phyloP scores from a whole-genome alignment of 2,888 invertebrate species.

The Xylophagus ater region DNA sequence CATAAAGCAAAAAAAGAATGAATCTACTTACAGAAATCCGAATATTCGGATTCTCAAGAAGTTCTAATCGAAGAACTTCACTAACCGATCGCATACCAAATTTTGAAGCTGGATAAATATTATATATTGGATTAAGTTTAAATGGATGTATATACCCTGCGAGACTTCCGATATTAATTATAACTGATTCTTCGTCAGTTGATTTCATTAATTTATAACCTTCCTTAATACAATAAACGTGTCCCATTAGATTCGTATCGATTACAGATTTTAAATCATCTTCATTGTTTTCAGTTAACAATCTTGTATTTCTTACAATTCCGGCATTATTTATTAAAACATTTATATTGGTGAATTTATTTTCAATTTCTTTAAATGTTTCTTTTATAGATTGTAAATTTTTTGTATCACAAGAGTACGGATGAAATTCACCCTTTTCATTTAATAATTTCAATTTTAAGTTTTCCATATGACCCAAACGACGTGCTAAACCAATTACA shows the following conservation, averaged over 20 bases:
- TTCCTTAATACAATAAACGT: constrained; percentile 38
- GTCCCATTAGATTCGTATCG: constrained; percentile 39
- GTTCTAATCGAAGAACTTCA: constrained; percentile 27
- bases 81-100: constrained; percentile 28
- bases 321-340: constrained; percentile 50
- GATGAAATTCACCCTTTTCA: constrained; percentile 30
- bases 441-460: constrained; percentile 18
- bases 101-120: constrained; percentile 30
- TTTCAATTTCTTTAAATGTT: constrained; percentile 42
- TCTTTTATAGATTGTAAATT: constrained; percentile 42
- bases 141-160: constrained; percentile 40
- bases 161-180: constrained; percentile 40
- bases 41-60: constrained; percentile 25
- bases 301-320: constrained; percentile 24
- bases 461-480: constrained; percentile 35
- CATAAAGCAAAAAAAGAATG: too few relatives aligned
- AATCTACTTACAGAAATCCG: constrained; percentile 29
- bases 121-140: constrained; percentile 23
- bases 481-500: constrained; percentile 44
- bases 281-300: constrained; percentile 24
- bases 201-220: constrained; percentile 41
- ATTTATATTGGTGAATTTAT: constrained; percentile 42
- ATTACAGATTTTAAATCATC: constrained; percentile 28
- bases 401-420: constrained; percentile 42
- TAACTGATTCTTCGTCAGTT: constrained; percentile 35